These are phyloP conservation scores for Dromococcyx pavoninus DNA, from an alignment of 2,797 vertebrate genomes.

Conservation along the genomic window DNA sequence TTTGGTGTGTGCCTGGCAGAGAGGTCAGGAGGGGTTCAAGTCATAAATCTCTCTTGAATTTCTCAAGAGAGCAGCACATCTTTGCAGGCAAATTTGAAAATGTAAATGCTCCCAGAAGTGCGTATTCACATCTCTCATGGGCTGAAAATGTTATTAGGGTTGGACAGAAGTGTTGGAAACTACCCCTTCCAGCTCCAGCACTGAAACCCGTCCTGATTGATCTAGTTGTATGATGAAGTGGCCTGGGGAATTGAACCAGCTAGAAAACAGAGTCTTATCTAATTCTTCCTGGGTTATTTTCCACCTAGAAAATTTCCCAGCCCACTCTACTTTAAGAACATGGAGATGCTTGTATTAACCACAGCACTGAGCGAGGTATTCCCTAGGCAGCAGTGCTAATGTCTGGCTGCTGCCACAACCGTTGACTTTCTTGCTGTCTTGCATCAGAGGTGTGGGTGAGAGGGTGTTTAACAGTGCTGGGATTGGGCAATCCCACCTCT, in stretches of 20 bases:
- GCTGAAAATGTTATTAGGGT: not conserved
- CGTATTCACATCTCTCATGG: rapidly evolving
- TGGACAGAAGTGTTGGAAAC: not conserved
- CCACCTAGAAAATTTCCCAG: not conserved
- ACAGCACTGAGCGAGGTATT: not conserved
- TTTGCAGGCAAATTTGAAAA: not conserved
- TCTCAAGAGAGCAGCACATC: not conserved
- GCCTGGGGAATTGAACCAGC: not conserved
- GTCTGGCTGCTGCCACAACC: not conserved
- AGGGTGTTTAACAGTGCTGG: not conserved
- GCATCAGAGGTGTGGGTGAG: not conserved
- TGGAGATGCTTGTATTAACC: not conserved
- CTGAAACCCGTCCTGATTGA: not conserved
- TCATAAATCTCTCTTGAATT: not conserved
- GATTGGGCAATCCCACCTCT: not conserved
- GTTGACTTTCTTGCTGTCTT: not conserved
- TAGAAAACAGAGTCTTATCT: not conserved
- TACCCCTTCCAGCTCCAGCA: not conserved
- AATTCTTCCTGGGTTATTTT: not conserved
- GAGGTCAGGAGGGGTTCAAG: not conserved
- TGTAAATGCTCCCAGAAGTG: not conserved
- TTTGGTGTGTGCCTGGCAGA: not conserved
- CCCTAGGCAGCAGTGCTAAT: not conserved
- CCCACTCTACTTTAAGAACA: not conserved
- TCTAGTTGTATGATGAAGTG: not conserved